phyloP scores from a whole-genome alignment of 2,888 invertebrate genomes.

The Trichopria drosophilae region DNA sequence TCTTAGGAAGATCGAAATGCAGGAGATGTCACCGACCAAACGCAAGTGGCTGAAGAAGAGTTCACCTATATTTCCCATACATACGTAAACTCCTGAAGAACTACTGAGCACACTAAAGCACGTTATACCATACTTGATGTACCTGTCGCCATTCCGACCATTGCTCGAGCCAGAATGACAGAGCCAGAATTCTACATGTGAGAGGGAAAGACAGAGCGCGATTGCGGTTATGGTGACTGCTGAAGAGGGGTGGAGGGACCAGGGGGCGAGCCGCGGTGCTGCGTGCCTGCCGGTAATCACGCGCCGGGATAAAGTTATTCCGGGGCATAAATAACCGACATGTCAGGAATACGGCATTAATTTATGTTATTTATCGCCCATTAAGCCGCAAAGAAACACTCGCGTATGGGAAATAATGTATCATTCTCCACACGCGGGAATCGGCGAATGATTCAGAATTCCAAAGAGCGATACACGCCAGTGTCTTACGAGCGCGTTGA shows the following conservation, averaged over 20 bases:
- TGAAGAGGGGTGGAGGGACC: constrained; percentile 18
- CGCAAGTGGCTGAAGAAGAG: too few relatives aligned
- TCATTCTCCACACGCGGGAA: constrained; percentile 56
- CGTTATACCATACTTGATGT: too few relatives aligned
- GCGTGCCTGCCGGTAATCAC: constrained; percentile 57
- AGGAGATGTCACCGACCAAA: too few relatives aligned
- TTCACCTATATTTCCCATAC: too few relatives aligned
- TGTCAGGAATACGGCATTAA: constrained; percentile 58
- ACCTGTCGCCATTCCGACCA: too few relatives aligned
- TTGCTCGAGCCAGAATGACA: too few relatives aligned
- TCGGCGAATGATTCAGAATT: constrained; percentile 51
- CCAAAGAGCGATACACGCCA: constrained; percentile 47
- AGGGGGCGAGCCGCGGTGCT: constrained; percentile 43
- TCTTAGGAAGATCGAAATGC: too few relatives aligned
- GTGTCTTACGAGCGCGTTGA: not conserved
- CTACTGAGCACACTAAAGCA: too few relatives aligned
- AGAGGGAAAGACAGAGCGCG: constrained; percentile 13
- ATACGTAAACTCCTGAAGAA: too few relatives aligned
- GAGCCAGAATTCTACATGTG: not conserved
- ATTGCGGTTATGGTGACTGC: constrained; percentile 3
- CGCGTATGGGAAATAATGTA: constrained; percentile 57
- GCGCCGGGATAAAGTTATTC: constrained; percentile 58
- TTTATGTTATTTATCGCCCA: constrained; percentile 58
- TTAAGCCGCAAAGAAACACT: constrained; percentile 57
- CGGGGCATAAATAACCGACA: constrained; percentile 56